Percentiles rank a stretch among this genome's conserved stretches.
These are phyloP conservation scores for Drosophila lacteicornis DNA, from an alignment of 1,140 invertebrate genomes.

Conservation along the genomic window DNA sequence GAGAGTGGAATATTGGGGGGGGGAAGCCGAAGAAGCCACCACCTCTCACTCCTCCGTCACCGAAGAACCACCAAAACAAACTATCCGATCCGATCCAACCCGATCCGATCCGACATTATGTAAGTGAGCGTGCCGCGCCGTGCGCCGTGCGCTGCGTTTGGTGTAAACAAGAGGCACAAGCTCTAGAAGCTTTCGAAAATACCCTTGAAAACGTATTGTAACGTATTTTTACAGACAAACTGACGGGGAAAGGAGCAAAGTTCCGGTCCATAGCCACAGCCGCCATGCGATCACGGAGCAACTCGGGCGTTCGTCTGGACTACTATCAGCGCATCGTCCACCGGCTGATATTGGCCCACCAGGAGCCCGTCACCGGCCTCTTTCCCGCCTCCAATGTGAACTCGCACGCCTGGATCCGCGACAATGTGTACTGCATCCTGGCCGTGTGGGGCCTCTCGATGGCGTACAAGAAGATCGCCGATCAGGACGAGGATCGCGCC, in stretches of 20 bases:
- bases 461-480: constrained; percentile 99
- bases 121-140: constrained; percentile 37
- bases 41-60: constrained; percentile 1
- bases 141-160: not conserved
- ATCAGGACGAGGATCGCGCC: constrained; percentile 98
- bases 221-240: not conserved
- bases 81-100: constrained; percentile 14
- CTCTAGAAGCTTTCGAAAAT: constrained; percentile 1
- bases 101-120: constrained; percentile 32
- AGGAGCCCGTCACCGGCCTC: constrained; percentile 97
- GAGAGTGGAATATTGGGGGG: not conserved
- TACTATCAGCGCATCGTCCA: constrained; percentile 97
- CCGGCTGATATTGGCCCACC: constrained; percentile 95
- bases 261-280: not conserved
- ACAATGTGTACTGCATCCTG: constrained; percentile 98
- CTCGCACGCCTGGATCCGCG: constrained; percentile 98
- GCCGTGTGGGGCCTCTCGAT: constrained; percentile 99
- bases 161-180: constrained; percentile 28
- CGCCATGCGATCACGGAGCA: constrained; percentile 94
- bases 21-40: constrained; percentile 5
- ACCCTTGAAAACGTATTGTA: not conserved
- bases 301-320: constrained; percentile 97
- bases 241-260: not conserved
- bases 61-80: constrained; percentile 36
- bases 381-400: constrained; percentile 94